Base-by-base conservation (phyloP, 2,797 vertebrate genomes). In the Octomys mimax region DNA sequence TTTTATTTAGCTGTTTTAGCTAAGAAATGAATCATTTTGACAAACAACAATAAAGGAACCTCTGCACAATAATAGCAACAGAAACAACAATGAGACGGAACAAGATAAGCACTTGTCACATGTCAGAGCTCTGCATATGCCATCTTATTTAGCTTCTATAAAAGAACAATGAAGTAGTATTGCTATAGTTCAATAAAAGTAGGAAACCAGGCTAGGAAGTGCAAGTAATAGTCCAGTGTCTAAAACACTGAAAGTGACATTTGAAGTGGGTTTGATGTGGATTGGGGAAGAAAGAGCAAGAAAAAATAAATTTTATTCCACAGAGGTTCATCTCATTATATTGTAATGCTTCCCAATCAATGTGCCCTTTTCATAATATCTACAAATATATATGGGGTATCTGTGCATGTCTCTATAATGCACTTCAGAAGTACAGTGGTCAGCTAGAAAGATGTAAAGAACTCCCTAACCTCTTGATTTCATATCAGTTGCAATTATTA, bases 21-120 rank as follows among this genome's bases (percentile, higher is more conserved):
- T 49, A 84, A 88, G 71, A 92, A 68, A 11, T 61, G 79, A 75
- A 75, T 66, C 79, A 64, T 52, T 85, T 92, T 84, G 57, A 92
- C 70, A 46, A 79, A 49, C 1, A 54, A 21, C 36, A 52, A 28
- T 54, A 68, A 46, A 57, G 57, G 33, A 87, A 54, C 2, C 24
- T 90, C 39, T 83, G 12, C 46, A 79, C 2, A 22, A 26, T 59
- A 33, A 73, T 66, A 77, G 49, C 62, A 66, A 42, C 14, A 84
- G 18, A n/a, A n/a, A 79, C 77, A 73, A 31, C 10, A 70, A 0
- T 6, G 46, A 96, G 57, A 59, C 22, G 42, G 61, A 87, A 61
- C 31, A 57, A 11, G 14, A 73, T 59, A 57, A 70, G 9, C 6
- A 31, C 64, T 64, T 84, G 54, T 24, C 66, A 26, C 4, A 5